Base-by-base conservation (phyloP, 2,797 vertebrate species). In the Anguilla pacifica region DNA sequence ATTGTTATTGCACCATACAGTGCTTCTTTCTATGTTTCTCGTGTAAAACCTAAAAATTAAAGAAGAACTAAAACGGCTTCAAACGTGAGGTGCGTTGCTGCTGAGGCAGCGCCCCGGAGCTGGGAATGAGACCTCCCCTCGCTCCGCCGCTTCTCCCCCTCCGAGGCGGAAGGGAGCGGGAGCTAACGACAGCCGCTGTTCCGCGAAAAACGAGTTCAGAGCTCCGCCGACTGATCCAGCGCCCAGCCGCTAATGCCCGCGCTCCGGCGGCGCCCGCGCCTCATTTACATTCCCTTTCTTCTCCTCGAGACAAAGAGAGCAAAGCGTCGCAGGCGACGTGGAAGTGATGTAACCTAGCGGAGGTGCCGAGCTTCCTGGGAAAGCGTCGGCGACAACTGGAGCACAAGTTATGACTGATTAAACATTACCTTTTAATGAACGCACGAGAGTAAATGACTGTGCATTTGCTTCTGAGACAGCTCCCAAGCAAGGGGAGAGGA, bases 151-250 rank as follows among this genome's bases (percentile, higher is more conserved):
- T 74, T 74, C 39, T 11, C 31, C 39, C 72, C 28, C 72, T 74
- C 31, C 17, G 72, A 74, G 72, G 72, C 28, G 31, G 31, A 9
- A 22, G 31, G 28, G 72, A 39, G 39, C 35, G 72, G 72, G 64
- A 85, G 87, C 87, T 91, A 91, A 90, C 86, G 88, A 89, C 88
- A 74, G 85, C 86, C 86, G 81, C 49, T 46, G 11, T 85, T 88
- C 85, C 28, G n/a, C 39, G 4, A 67, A 67, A 67, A 67, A 28
- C 35, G 9, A 72, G 74, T 85, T 83, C 84, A 88, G 85, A 64
- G 87, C 51, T 46, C 53, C 25, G n/a, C 39, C 39, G 19, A 49
- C 35, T 67, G 39, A 81, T 77, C n/a, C 2, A 15, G 35, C 46
- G 28, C 51, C 85, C 15, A 22, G 10, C 13, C 3, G 64, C 28